Conservation (phyloP, 2,888 invertebrate genomes). For the Celastrina argiolus region DNA sequence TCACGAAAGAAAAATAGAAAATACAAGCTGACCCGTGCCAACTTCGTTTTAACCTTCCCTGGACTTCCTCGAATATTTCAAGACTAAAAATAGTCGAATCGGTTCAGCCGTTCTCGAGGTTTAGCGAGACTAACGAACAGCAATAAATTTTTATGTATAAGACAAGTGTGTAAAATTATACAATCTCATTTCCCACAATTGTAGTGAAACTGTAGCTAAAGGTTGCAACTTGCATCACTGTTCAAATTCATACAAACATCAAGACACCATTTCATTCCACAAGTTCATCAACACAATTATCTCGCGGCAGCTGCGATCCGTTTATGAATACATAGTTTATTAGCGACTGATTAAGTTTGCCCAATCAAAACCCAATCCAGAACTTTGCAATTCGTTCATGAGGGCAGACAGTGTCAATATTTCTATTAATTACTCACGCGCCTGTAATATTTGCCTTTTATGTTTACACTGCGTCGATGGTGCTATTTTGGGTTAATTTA, state of each 20-base stretch:
- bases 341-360: constrained; percentile 38
- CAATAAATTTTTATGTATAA: too few relatives aligned
- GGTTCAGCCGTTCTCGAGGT: too few relatives aligned
- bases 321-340: constrained; percentile 32
- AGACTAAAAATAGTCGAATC: too few relatives aligned
- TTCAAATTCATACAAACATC: not conserved
- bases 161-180: too few relatives aligned
- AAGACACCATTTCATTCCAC: not conserved
- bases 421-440: not conserved
- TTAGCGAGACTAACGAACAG: too few relatives aligned
- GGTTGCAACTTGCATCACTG: too few relatives aligned
- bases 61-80: too few relatives aligned
- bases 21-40: too few relatives aligned
- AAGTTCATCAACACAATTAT: not conserved
- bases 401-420: constrained; percentile 22
- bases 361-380: constrained; percentile 45
- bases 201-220: too few relatives aligned
- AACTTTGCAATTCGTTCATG: constrained; percentile 38
- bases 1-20: too few relatives aligned
- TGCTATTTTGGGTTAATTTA: not conserved
- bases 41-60: too few relatives aligned
- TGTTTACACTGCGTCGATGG: not conserved
- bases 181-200: too few relatives aligned
- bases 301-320: not conserved
- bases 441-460: not conserved